A percentile compares a stretch with the other conserved stretches of the same genome.
Evolutionary conservation across 2,888 invertebrate genomes (phyloP).

Genomic region (Parthenolecanium corni): DNA sequence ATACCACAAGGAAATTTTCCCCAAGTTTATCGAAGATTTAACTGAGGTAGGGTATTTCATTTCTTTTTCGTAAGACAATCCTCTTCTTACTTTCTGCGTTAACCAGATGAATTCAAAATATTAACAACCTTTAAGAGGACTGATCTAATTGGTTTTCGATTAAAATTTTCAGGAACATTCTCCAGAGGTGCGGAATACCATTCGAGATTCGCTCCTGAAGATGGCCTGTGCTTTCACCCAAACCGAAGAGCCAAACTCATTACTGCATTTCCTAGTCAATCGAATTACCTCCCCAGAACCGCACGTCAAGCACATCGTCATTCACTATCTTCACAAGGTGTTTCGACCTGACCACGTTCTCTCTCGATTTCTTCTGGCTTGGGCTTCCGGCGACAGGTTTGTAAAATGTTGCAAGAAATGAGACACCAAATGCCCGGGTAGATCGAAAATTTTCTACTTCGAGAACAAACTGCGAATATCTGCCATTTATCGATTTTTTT

Average conservation of each 20-base stretch:
- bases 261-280: constrained; percentile 18
- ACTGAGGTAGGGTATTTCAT: constrained; percentile 10
- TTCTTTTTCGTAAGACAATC: neutral
- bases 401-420: neutral
- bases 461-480: no score
- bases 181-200: constrained; percentile 13
- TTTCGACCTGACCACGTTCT: constrained; percentile 9
- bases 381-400: constrained; percentile 14
- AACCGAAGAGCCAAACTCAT: constrained; percentile 17
- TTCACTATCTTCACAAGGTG: constrained; percentile 21
- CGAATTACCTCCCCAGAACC: constrained; percentile 22
- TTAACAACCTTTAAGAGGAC: no score
- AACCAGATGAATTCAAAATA: no score
- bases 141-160: neutral
- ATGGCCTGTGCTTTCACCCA: constrained; percentile 22
- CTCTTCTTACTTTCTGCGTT: neutral
- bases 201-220: constrained; percentile 15
- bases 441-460: no score
- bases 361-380: constrained; percentile 13
- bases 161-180: constrained; percentile 7
- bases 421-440: no score
- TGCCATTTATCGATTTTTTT: no score
- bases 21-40: constrained; percentile 24
- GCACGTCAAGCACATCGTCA: constrained; percentile 13
- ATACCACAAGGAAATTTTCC: constrained; percentile 25